Evolutionary conservation across 2,797 vertebrate genomes (phyloP), one percentile per base, ranked within the genome.

Genomic region (Pipistrellus pygmaeus): DNA sequence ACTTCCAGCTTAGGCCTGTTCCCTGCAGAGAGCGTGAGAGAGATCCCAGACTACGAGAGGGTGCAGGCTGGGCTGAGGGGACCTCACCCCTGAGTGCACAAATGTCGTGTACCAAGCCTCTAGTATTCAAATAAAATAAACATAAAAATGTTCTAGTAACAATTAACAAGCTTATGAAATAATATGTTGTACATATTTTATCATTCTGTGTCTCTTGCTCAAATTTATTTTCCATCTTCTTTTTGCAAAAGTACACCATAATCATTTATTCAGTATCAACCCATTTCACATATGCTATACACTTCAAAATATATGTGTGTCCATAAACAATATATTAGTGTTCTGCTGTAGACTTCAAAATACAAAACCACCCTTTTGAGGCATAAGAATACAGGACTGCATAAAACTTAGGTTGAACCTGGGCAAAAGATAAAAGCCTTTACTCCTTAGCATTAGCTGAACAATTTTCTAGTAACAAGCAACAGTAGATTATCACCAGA

Each of bases 151-250:
- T 35, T 87, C 4, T 78, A 44, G 0, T 73, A 57, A 90, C 2
- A 57, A 57, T 7, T 96, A 90, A 80, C 5, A 8, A 85, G 11
- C 32, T 76, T 91, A 72, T 7, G 30, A 88, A 91, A 85, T 51
- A 30, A 69, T 46, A 15, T 25, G 21, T 80, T 76, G 53, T 46
- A 12, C 2, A 64, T 44, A 81, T 51, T 77, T 91, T 21, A 81
- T 75, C 68, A 38, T 57, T 80, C 44, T 75, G 2, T 38, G 13
- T 66, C 41, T 7, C 9, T 85, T 93, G 14, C 9, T 94, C 18
- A 81, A 84, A 93, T 88, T 85, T 88, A 78, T 72, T 66, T 21
- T 73, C 38, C 15, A 38, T 32, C 5, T 0, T 88, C 38, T 85
- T 90, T 87, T 35, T 76, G 8, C 8, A 51, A 51, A 85, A 51